These are phyloP conservation scores for Thalassophryne amazonica DNA, from an alignment of 2,797 vertebrate genomes.

Conservation along the genomic window DNA sequence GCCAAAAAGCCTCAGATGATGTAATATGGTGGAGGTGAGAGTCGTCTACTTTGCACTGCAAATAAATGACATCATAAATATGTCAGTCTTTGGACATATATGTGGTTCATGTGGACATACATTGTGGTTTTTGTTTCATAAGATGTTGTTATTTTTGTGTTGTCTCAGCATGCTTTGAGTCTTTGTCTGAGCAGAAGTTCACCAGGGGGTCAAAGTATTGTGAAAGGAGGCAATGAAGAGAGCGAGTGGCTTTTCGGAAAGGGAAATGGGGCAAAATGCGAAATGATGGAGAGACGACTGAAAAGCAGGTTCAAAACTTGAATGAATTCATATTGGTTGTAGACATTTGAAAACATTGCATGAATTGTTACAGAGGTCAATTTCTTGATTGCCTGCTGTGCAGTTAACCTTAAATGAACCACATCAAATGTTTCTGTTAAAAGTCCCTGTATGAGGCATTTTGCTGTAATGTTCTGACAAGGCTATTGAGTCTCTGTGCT, in stretches of 20 bases:
- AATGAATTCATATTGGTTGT: conserved; percentile 13
- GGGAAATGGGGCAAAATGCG: not conserved
- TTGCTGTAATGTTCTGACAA: not conserved
- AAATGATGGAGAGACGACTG: not conserved
- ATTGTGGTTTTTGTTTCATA: too few species aligned
- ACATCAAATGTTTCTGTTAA: not conserved
- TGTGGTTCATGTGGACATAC: too few species aligned
- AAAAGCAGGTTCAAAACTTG: conserved; percentile 16
- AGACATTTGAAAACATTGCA: conserved; percentile 20
- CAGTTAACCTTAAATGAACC: conserved; percentile 19
- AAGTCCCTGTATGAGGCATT: not conserved
- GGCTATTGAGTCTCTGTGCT: not conserved
- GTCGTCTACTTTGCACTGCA: too few species aligned
- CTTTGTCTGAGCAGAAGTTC: conserved; percentile 33
- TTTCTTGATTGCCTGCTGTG: conserved; percentile 11
- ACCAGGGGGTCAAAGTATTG: conserved; percentile 7
- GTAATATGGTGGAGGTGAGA: too few species aligned
- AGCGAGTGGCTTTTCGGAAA: not conserved
- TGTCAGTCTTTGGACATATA: too few species aligned
- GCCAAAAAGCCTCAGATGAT: too few species aligned
- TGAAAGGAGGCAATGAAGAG: not conserved
- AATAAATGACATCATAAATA: too few species aligned
- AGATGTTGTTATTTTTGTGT: not conserved
- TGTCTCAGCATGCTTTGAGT: conserved; percentile 12
- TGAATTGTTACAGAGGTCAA: conserved; percentile 18